Base-by-base conservation (phyloP, 2,113 vertebrate species). In the Seriola dumerili region DNA sequence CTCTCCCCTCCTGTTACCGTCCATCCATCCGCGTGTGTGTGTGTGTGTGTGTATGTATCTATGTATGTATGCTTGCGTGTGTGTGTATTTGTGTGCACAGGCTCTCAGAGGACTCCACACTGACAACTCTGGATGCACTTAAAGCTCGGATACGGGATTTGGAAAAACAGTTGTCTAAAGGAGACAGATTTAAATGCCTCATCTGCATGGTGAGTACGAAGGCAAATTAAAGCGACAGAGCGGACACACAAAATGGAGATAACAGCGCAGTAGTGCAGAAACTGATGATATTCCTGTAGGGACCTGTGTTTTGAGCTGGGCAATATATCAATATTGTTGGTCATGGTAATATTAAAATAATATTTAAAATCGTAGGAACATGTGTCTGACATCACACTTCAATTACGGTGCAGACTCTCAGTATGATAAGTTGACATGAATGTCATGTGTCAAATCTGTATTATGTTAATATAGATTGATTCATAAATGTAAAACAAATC, bases 141-240 rank as follows among this genome's bases (percentile, higher is more conserved):
- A 99, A 99, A 95, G 96, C 96, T 93, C 97, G 97, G 84, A 98
- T 99, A 95, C 96, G 97, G 89, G 98, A 99, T 93, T 96, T 99
- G 94, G 98, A 99, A 95, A 97, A 97, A 94, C 97, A 99, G 95
- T 96, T 99, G 84, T 98, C 97, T 86, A 97, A 97, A 94, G 98
- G 97, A 93, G 97, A 99, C 95, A 96, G 97, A 88, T 98, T 98
- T 96, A 99, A 99, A 97, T 99, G 98, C 95, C 97, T 99, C 91
- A 99, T 99, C 95, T 99, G 98, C 95, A 99, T 99, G 98, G 98
- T 99, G 94, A 97, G 97, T 94, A 74, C 34, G 42, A 67, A 10
- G 65, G 58, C 46, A 40, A 71, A 83, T 80, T 17, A 78, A 72
- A 73, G 14, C 16, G 52, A 57, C 66, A 57, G 62, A 73, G 72